Evolutionary conservation across 2,113 vertebrate genomes (phyloP), one percentile per base, ranked within the genome.

Genomic region (Copsychus sechellarum): DNA sequence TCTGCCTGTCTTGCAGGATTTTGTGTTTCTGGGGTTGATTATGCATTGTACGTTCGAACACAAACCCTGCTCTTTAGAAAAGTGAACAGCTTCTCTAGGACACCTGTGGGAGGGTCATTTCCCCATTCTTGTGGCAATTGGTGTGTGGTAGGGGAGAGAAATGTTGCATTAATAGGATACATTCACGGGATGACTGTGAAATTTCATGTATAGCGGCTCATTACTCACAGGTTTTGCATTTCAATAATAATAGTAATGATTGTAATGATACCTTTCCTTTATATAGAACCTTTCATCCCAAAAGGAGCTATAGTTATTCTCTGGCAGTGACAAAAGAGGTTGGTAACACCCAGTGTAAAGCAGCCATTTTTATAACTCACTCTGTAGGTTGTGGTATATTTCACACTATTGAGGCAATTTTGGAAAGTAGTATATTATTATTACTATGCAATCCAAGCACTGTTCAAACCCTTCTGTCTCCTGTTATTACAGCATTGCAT

Each of bases 161-260:
- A 73, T 20, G 76, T 78, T 91, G 83, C 48, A 42, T 97, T 97
- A 96, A 97, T 97, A 93, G 88, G 93, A 86, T 92, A 77, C 5
- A 1, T 92, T 96, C 71, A 57, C 45, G 53, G 73, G 86, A 82
- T 90, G 88, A 33, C 92, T 95, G 93, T 93, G 94, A 96, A 93
- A 96, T 97, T 95, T 96, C 93, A 96, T 94, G 36, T 97, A 96
- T 95, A 94, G 92, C 51, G 40, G 90, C 95, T 97, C 96, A 94
- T 95, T 97, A 96, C 94, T 94, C 93, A 84, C 79, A 89, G 78
- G 91, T 97, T 97, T 96, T 97, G 84, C 93, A 96, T 97, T 97
- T 96, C 95, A 95, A 95, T 97, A 97, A 97, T 97, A 97, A 97
- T 95, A 96, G 95, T 97, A 96, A 97, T 96, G 95, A 97, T 97